Evolutionary conservation across 1,140 invertebrate genomes (phyloP), one percentile per base, ranked within the genome.

Genomic region (Rhagoletis zephyria): DNA sequence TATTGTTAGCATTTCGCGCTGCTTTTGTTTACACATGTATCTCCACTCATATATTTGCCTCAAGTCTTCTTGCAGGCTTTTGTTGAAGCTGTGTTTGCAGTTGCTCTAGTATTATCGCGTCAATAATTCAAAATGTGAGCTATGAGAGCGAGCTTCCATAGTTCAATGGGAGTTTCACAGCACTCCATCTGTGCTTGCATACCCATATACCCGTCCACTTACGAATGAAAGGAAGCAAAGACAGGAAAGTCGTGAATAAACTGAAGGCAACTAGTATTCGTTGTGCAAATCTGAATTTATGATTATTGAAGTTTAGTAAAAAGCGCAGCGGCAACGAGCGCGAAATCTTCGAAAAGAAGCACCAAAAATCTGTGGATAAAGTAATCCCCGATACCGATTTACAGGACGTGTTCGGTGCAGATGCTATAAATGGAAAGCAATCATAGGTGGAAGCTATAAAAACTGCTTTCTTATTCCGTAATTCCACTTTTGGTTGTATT

Each of bases 61-160:
- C 51, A 51, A 40, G 45, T 77, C 14, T 56, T 6, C 9, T 40
- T 77, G 70, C 14, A n/a, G 40, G 45, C 48, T 77, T 77, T 77
- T 30, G 30, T 30, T 30, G 30, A 30, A 30, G 45, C 3, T 16
- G 45, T 16, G 7, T n/a, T 77, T 30, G 45, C n/a, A 19, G 48
- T 77, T 77, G 74, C 56, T 16, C n/a, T 45, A 77, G 70, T 16
- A 77, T 77, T 77, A 77, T 77, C 70, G 48, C 9, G 70, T 19
- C 74, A 77, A 77, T 77, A 77, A 77, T 56, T 77, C 74, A 77
- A 77, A 56, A 77, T 48, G 19, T 77, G 74, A 77, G 74, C 74
- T 77, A 77, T 19, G 48, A 51, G 1, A 77, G 74, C 14, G 0
- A 10, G 40, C 14, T 74, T 45, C 67, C 42, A 74, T 74, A 45